Evolutionary conservation across 1,140 invertebrate genomes (phyloP).

Genomic region (Drosophila nannoptera): DNA sequence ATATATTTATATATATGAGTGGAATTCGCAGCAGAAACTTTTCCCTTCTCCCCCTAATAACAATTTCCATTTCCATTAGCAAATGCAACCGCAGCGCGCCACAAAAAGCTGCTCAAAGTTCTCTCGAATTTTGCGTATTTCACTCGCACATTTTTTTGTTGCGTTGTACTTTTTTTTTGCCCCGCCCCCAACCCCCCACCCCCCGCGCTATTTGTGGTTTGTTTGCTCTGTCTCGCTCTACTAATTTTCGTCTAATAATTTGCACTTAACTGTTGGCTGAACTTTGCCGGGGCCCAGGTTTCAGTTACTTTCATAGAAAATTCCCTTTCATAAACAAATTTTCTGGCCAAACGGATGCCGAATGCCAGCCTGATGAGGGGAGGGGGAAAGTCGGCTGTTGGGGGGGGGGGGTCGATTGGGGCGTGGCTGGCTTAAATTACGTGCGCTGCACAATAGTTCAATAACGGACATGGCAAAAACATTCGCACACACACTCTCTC

Average conservation of each 20-base stretch:
- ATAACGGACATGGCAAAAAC: constrained; percentile 34
- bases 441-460: constrained; percentile 48
- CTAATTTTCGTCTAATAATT: constrained; percentile 69
- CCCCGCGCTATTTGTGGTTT: too few relatives aligned
- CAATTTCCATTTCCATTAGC: constrained; percentile 69
- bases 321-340: constrained; percentile 65
- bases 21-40: constrained; percentile 30
- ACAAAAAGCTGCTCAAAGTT: constrained; percentile 52
- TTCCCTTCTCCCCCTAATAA: constrained; percentile 18
- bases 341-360: constrained; percentile 17
- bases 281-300: constrained; percentile 28
- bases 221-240: constrained; percentile 48
- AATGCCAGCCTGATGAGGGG: constrained; percentile 8
- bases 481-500: too few relatives aligned
- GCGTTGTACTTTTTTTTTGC: too few relatives aligned
- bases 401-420: background rate
- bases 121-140: background rate
- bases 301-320: constrained; percentile 63
- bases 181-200: too few relatives aligned
- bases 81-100: constrained; percentile 54
- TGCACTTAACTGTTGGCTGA: constrained; percentile 63
- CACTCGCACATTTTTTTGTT: background rate
- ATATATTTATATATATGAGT: constrained; percentile 7
- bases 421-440: constrained; percentile 34
- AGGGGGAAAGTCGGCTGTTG: background rate